Evolutionary conservation across 2,888 invertebrate genomes (phyloP).

Genomic region (Vesta saturnalis): DNA sequence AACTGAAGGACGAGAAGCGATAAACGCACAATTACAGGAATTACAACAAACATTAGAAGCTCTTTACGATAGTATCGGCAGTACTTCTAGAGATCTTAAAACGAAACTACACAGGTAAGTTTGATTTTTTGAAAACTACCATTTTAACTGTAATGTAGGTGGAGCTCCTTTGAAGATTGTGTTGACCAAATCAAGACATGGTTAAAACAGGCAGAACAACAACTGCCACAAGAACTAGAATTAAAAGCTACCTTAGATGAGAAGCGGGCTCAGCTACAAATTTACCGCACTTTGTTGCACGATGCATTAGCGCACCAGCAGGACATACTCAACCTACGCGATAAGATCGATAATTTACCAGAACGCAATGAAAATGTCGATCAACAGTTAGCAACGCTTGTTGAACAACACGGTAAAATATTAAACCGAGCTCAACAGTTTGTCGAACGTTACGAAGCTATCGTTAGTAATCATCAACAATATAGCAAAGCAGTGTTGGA

Average conservation of each 20-base stretch:
- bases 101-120: conserved; percentile 74
- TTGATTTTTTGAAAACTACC: neutral
- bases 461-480: conserved; percentile 89
- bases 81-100: conserved; percentile 82
- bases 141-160: conserved; percentile 62
- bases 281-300: conserved; percentile 83
- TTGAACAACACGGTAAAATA: conserved; percentile 77
- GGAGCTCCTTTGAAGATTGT: conserved; percentile 92
- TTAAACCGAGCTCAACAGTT: conserved; percentile 77
- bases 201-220: conserved; percentile 79
- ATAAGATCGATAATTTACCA: conserved; percentile 82
- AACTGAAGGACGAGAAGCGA: conserved; percentile 85
- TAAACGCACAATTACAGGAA: conserved; percentile 84
- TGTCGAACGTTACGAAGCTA: conserved; percentile 86
- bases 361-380: conserved; percentile 80
- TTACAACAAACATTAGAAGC: conserved; percentile 84
- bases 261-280: conserved; percentile 87
- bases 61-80: conserved; percentile 82
- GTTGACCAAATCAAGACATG: conserved; percentile 81
- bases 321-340: conserved; percentile 82
- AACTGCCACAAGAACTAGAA: conserved; percentile 81
- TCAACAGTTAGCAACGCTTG: conserved; percentile 74
- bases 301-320: conserved; percentile 88
- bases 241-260: conserved; percentile 89
- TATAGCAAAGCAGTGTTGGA: conserved; percentile 89